A percentile compares a stretch with the other conserved stretches of the same genome.
These are phyloP conservation scores for Toxotes jaculatrix DNA, from an alignment of 2,113 vertebrate genomes.

Conservation along the genomic window DNA sequence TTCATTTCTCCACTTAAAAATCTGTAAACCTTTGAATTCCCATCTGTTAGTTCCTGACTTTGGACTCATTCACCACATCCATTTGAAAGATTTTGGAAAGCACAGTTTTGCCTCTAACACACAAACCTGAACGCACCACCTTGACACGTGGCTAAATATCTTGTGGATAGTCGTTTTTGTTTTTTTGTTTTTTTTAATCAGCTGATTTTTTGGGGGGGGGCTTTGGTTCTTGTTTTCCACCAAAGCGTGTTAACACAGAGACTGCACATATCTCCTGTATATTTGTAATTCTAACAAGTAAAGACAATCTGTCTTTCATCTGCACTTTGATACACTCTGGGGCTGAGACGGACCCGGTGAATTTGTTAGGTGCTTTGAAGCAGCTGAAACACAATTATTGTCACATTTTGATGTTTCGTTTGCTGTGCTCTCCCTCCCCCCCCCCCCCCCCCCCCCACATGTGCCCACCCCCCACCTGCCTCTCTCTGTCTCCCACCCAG, in stretches of 20 bases:
- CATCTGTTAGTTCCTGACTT: neutral
- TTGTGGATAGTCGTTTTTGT: neutral
- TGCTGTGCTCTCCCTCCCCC: neutral
- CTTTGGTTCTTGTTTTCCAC: constrained; percentile 6
- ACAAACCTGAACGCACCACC: neutral
- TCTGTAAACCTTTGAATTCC: neutral
- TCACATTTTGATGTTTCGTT: constrained; percentile 54
- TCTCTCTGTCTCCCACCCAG: constrained; percentile 78
- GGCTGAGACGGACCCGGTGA: constrained; percentile 36
- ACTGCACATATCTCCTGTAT: neutral
- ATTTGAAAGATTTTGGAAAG: neutral
- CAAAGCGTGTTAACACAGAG: neutral
- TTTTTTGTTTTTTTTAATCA: neutral
- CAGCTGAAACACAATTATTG: constrained; percentile 44
- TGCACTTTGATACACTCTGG: constrained; percentile 20
- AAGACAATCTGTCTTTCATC: constrained; percentile 54
- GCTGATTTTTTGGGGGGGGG: neutral
- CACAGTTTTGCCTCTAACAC: neutral
- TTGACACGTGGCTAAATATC: neutral
- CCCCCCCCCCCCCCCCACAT: constrained; percentile 67
- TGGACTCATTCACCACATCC: neutral
- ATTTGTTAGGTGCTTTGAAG: constrained; percentile 48
- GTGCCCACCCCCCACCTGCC: neutral
- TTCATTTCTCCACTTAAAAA: neutral
- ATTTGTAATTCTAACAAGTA: constrained; percentile 19